Base-by-base conservation (phyloP, 1,140 invertebrate genomes). In the Platyscapa corneri region DNA sequence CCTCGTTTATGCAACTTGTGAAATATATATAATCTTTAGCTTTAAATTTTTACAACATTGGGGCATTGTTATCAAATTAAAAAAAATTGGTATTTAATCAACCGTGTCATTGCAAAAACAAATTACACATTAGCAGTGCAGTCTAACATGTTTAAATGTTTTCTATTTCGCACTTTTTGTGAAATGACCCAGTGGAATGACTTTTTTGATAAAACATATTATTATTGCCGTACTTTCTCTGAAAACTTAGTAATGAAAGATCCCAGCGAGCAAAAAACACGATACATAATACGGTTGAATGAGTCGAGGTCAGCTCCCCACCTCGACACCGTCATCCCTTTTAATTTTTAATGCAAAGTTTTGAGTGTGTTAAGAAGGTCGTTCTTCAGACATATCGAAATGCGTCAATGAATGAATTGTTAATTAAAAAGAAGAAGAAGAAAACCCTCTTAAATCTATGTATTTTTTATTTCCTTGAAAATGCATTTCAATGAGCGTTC, bases 291-390 rank as follows among this genome's bases (percentile, higher is more conserved):
- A 42, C 23, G 37, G 70, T 42, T n/a, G 37, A n/a, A 42, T 42
- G 70, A 74, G 37, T 42, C 37, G 70, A 74, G 37, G 37, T 39
- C 70, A 74, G 37, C 10, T 37, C 5, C 37, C n/a, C 70, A 1
- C 20, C 30, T 14, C 8, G 10, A 20, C 32, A 8, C 18, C 70
- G 37, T 42, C 23, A 42, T 42, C 37, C 70, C 70, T 42, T n/a
- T 70, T 70, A 37, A 37, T 70, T 70, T 37, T 70, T 60, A 60
- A 60, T 60, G 23, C 56, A 60, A 60, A 60, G 53, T 60, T 60
- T 60, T 60, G 56, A 2, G 3, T 60, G 53, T 20, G 27, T 60
- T 60, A 60, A 5, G 56, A 60, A 60, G 56, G 56, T 20, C 53
- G 18, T 56, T 60, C 27, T 60, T 14, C 18, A 18, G 2, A 53